These are phyloP conservation scores for Tipula lateralis DNA, from an alignment of 2,888 invertebrate genomes.

Conservation along the genomic window DNA sequence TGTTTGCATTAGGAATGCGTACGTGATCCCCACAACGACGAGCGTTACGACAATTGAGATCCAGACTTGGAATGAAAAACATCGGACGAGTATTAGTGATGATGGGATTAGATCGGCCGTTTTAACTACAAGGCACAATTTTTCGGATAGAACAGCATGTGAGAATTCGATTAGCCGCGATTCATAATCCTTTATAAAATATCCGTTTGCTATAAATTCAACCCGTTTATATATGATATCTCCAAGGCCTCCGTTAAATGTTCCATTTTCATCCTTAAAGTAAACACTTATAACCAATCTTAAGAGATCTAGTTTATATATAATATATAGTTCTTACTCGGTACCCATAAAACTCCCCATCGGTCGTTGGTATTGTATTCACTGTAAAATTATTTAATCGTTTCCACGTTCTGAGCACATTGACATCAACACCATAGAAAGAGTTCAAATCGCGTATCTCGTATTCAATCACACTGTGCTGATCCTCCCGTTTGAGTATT, in stretches of 20 bases:
- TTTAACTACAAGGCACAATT: conserved; percentile 35
- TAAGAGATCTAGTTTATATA: neutral
- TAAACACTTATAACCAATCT: neutral
- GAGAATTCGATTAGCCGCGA: conserved; percentile 35
- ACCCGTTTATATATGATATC: conserved; percentile 35
- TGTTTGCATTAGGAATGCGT: conserved; percentile 31
- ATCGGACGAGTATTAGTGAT: conserved; percentile 33
- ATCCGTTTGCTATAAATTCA: conserved; percentile 35
- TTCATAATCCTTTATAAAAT: conserved; percentile 36
- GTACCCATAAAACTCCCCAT: neutral
- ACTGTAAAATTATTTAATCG: neutral
- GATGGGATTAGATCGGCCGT: conserved; percentile 35
- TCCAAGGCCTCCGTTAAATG: conserved; percentile 35
- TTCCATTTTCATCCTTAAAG: neutral
- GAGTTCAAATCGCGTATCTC: neutral
- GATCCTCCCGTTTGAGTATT: neutral
- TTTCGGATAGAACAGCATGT: conserved; percentile 34
- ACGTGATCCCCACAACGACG: conserved; percentile 31
- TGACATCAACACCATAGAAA: neutral
- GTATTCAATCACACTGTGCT: neutral
- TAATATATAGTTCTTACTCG: neutral
- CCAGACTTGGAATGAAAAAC: conserved; percentile 28
- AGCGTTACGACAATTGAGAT: conserved; percentile 31
- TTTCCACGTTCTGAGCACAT: neutral
- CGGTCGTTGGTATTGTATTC: neutral